Percentiles rank a stretch among this genome's conserved stretches.
These are phyloP conservation scores for Lycia hirtaria DNA, from an alignment of 2,888 invertebrate species.

Conservation along the genomic window DNA sequence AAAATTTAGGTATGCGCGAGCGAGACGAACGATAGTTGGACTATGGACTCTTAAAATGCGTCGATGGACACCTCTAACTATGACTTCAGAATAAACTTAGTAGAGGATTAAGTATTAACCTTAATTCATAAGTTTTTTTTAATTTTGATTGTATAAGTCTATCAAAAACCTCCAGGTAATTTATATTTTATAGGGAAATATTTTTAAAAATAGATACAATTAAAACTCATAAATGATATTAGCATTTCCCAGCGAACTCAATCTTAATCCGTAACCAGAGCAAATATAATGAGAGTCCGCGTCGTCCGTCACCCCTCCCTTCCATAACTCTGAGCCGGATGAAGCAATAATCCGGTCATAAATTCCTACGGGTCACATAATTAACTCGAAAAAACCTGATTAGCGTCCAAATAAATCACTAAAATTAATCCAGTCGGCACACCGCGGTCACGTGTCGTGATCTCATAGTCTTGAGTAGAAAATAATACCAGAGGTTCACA, in stretches of 20 bases:
- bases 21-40: too few species aligned
- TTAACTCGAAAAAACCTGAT: constrained; percentile 44
- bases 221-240: too few species aligned
- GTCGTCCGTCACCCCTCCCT: background rate
- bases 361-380: constrained; percentile 38
- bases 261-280: background rate
- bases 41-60: too few species aligned
- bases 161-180: too few species aligned
- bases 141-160: too few species aligned
- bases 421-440: constrained; percentile 35
- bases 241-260: background rate
- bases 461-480: background rate
- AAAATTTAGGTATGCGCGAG: too few species aligned
- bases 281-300: background rate
- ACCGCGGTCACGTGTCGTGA: constrained; percentile 6
- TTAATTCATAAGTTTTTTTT: too few species aligned
- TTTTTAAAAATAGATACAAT: too few species aligned
- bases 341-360: constrained; percentile 31
- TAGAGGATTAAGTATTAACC: too few species aligned
- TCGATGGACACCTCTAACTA: too few species aligned
- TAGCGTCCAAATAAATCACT: constrained; percentile 42
- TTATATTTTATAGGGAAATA: too few species aligned
- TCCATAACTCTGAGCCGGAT: constrained; percentile 4
- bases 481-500: background rate
- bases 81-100: too few species aligned